A percentile compares a stretch with the other conserved stretches of the same genome.
Evolutionary conservation across 1,140 invertebrate genomes (phyloP).

Genomic region (Temnothorax nylanderi): DNA sequence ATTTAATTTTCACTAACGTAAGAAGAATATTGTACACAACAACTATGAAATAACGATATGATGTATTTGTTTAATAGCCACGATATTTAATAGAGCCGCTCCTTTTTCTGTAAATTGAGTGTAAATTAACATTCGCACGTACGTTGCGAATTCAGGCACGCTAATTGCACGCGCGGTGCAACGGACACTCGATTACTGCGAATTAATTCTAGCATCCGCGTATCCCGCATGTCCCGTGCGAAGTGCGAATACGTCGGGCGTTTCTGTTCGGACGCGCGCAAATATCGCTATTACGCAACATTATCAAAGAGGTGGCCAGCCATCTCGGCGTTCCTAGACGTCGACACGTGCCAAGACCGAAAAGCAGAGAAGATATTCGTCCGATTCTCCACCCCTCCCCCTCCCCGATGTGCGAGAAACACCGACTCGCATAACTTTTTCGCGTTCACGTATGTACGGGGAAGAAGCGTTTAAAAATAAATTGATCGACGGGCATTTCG

Average conservation of each 20-base stretch:
- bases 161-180: not conserved
- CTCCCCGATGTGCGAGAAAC: constrained; percentile 12
- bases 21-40: not conserved
- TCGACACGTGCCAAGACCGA: constrained; percentile 43
- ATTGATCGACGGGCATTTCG: not conserved
- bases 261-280: constrained; percentile 35
- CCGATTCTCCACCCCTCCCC: not conserved
- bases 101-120: not conserved
- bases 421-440: constrained; percentile 15
- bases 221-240: not conserved
- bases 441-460: not conserved
- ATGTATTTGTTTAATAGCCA: not conserved
- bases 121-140: not conserved
- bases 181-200: not conserved
- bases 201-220: constrained; percentile 26
- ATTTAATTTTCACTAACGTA: not conserved
- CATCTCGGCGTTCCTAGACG: constrained; percentile 26
- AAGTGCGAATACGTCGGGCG: not conserved
- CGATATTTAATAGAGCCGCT: not conserved
- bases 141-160: not conserved
- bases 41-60: not conserved
- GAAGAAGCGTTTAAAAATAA: constrained; percentile 33
- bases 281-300: constrained; percentile 46
- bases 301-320: constrained; percentile 50
- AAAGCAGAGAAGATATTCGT: not conserved